Evolutionary conservation across 2,888 invertebrate genomes (phyloP).

Genomic region (Phortica okadai): DNA sequence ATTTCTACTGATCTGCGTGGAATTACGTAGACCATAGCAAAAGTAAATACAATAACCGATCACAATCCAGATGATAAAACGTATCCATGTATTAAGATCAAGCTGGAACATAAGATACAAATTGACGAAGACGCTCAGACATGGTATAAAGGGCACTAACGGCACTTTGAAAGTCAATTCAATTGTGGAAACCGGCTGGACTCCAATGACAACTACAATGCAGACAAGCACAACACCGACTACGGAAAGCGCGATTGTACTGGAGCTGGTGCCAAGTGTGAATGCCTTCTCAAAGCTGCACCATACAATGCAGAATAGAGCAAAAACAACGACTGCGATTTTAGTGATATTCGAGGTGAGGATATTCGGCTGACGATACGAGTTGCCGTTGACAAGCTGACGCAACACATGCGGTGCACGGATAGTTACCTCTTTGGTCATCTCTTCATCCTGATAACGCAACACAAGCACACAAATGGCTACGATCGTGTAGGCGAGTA

Average conservation of each 20-base stretch:
- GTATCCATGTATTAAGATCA: conserved; percentile 90
- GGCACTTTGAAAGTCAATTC: conserved; percentile 89
- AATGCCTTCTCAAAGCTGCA: conserved; percentile 64
- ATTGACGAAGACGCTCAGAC: conserved; percentile 90
- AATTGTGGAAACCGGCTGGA: conserved; percentile 82
- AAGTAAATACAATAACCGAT: conserved; percentile 93
- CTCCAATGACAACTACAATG: conserved; percentile 80
- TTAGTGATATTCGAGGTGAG: conserved; percentile 83
- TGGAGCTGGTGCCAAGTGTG: conserved; percentile 57
- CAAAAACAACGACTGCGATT: conserved; percentile 79
- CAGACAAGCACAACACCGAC: conserved; percentile 78
- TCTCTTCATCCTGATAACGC: conserved; percentile 80
- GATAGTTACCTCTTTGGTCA: conserved; percentile 71
- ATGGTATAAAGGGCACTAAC: conserved; percentile 89
- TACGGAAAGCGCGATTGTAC: conserved; percentile 76
- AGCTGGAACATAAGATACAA: conserved; percentile 94
- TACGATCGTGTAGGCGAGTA: conserved; percentile 94
- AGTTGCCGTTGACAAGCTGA: conserved; percentile 85
- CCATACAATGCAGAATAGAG: conserved; percentile 76
- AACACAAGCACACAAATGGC: conserved; percentile 92
- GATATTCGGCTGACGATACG: conserved; percentile 82
- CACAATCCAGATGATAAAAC: conserved; percentile 90
- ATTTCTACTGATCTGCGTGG: conserved; percentile 78
- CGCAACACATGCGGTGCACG: conserved; percentile 75
- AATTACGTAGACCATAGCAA: conserved; percentile 88